Conservation (phyloP, 2,797 vertebrate species). For the Antennarius maculatus region DNA sequence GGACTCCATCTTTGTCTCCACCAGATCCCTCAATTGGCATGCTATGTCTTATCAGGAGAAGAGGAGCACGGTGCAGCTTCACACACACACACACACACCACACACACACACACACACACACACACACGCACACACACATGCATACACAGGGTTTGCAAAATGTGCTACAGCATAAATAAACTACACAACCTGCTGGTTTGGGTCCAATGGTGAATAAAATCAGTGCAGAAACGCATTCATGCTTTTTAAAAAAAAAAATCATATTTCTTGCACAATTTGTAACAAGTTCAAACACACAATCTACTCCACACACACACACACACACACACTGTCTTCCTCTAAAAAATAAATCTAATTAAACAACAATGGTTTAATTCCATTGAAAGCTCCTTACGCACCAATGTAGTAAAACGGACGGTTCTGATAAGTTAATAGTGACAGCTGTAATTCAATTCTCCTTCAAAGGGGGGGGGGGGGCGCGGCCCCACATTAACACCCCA, state of each 20-base stretch:
- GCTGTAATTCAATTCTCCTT: constrained; percentile 68
- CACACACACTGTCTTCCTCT: constrained; percentile 12
- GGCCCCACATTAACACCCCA: constrained; percentile 62
- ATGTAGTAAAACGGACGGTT: constrained; percentile 48
- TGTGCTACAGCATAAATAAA: constrained; percentile 57
- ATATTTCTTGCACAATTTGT: constrained; percentile 24
- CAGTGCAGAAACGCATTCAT: constrained; percentile 22
- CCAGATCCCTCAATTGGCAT: constrained; percentile 75
- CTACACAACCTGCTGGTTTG: constrained; percentile 19
- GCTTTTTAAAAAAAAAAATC: constrained; percentile 13
- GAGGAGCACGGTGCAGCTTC: constrained; percentile 50
- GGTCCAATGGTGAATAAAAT: constrained; percentile 35
- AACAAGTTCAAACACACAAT: constrained; percentile 15
- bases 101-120: constrained; percentile 9
- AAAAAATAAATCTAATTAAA: constrained; percentile 55
- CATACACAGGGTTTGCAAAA: constrained; percentile 22
- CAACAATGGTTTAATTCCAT: constrained; percentile 23
- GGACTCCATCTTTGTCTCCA: constrained; percentile 80
- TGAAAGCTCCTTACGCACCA: constrained; percentile 45
- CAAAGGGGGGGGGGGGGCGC: constrained; percentile 25
- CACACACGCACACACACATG: constrained; percentile 11
- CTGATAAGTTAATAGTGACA: constrained; percentile 61
- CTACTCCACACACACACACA: constrained; percentile 16
- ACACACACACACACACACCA: constrained; percentile 22
- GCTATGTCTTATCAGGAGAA: constrained; percentile 72